These are phyloP conservation scores for Drosophila varians DNA, from an alignment of 1,140 invertebrate species.

Conservation along the genomic window DNA sequence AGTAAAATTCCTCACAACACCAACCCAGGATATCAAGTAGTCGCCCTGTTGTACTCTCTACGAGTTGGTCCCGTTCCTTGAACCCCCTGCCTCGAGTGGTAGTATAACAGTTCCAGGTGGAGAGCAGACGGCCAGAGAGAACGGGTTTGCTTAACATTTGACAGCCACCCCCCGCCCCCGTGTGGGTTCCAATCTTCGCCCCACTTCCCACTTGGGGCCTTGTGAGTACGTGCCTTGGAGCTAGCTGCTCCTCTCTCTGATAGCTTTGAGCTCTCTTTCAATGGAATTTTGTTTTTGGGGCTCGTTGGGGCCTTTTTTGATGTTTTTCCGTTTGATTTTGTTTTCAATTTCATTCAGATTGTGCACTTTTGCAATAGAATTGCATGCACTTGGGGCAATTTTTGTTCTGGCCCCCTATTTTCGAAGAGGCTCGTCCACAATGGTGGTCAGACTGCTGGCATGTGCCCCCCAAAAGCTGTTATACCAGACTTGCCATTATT, in stretches of 20 bases:
- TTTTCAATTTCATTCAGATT: conserved; percentile 10
- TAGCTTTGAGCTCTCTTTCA: conserved; percentile 20
- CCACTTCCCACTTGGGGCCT: conserved; percentile 4
- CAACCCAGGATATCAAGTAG: not conserved
- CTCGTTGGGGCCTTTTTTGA: conserved; percentile 30
- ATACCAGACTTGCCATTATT: conserved; percentile 27
- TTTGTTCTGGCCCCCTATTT: not conserved
- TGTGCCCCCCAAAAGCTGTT: conserved; percentile 41
- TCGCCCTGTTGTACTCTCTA: conserved; percentile 1
- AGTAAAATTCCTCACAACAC: not conserved
- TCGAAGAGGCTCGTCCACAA: conserved; percentile 44
- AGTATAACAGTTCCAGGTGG: conserved; percentile 44
- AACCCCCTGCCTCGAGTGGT: conserved; percentile 17
- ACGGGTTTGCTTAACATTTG: conserved; percentile 29
- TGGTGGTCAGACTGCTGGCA: conserved; percentile 16
- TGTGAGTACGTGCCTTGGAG: conserved; percentile 28
- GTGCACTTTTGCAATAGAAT: not conserved
- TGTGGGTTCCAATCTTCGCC: conserved; percentile 56
- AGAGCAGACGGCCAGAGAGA: conserved; percentile 6
- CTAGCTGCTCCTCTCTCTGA: conserved; percentile 13
- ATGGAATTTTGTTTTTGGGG: conserved; percentile 51
- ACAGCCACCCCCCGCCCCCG: not conserved
- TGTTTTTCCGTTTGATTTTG: conserved; percentile 21
- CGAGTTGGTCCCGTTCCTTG: conserved; percentile 34
- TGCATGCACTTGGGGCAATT: not conserved